These are phyloP conservation scores for Acromyrmex heyeri DNA, from an alignment of 1,140 invertebrate species.

Conservation along the genomic window DNA sequence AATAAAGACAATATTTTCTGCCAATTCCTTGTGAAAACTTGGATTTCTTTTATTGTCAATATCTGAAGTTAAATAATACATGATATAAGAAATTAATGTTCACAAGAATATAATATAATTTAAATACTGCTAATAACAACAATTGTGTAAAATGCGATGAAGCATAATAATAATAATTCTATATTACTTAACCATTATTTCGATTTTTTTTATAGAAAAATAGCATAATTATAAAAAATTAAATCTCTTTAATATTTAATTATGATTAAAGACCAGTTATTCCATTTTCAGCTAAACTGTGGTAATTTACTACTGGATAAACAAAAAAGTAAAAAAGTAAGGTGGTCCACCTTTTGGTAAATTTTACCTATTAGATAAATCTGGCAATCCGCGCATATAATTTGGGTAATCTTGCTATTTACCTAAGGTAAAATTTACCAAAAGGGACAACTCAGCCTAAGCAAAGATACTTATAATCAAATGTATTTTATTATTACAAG, in stretches of 20 bases:
- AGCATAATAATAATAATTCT: not conserved
- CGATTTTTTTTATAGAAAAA: not conserved
- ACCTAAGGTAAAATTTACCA: too few relatives aligned
- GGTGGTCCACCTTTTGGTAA: too few relatives aligned
- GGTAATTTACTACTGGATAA: too few relatives aligned
- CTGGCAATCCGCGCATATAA: too few relatives aligned
- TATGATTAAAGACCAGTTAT: not conserved
- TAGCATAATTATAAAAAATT: not conserved
- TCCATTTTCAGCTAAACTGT: too few relatives aligned
- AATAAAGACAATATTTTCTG: not conserved
- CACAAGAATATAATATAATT: conserved; percentile 1
- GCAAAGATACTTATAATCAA: not conserved
- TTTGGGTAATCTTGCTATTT: too few relatives aligned
- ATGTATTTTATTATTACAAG: not conserved
- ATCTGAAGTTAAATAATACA: not conserved
- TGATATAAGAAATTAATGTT: conserved; percentile 2
- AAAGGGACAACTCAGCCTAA: not conserved
- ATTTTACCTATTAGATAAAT: too few relatives aligned
- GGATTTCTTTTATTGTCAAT: not conserved
- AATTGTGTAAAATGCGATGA: not conserved
- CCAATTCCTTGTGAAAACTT: not conserved
- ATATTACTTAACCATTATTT: not conserved
- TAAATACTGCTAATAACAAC: conserved; percentile 14
- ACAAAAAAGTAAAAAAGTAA: too few relatives aligned
- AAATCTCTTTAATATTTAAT: not conserved